Conservation (phyloP, 2,797 vertebrate genomes). For the Holocentrus rufus region DNA sequence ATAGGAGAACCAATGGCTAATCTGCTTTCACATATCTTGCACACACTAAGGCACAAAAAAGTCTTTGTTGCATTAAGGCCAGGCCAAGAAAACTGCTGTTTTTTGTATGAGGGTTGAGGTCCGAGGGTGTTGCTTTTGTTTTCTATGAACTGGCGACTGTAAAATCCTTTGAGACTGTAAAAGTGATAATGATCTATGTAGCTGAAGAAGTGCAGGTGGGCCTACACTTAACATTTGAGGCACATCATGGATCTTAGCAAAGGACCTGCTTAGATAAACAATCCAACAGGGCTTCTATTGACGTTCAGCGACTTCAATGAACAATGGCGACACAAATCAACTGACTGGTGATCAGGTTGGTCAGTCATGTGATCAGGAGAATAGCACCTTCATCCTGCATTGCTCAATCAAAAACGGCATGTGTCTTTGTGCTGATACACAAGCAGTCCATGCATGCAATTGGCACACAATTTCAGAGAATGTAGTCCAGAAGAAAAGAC, state of each 20-base stretch:
- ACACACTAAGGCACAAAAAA: background rate
- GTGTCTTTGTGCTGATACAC: constrained; percentile 78
- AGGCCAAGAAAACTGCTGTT: constrained; percentile 86
- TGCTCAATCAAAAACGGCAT: too few species aligned
- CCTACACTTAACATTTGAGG: constrained; percentile 88
- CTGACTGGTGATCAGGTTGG: too few species aligned
- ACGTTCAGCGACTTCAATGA: too few species aligned
- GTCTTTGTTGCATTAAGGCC: background rate
- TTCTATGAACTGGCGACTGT: too few species aligned
- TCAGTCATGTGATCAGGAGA: too few species aligned
- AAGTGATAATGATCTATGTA: constrained; percentile 52
- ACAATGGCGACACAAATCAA: too few species aligned
- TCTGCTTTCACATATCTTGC: background rate
- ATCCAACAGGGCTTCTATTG: constrained; percentile 84
- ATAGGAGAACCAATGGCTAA: background rate
- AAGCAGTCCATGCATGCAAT: too few species aligned
- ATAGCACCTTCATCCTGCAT: too few species aligned
- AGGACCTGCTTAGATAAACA: constrained; percentile 86
- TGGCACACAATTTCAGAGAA: too few species aligned
- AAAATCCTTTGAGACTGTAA: too few species aligned
- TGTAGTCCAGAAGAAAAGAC: too few species aligned
- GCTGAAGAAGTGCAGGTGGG: constrained; percentile 80
- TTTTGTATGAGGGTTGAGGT: constrained; percentile 70
- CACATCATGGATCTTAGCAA: constrained; percentile 86
- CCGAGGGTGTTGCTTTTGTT: too few species aligned